Conservation (phyloP, 2,113 vertebrate genomes). For the Dermatemys mawii region DNA sequence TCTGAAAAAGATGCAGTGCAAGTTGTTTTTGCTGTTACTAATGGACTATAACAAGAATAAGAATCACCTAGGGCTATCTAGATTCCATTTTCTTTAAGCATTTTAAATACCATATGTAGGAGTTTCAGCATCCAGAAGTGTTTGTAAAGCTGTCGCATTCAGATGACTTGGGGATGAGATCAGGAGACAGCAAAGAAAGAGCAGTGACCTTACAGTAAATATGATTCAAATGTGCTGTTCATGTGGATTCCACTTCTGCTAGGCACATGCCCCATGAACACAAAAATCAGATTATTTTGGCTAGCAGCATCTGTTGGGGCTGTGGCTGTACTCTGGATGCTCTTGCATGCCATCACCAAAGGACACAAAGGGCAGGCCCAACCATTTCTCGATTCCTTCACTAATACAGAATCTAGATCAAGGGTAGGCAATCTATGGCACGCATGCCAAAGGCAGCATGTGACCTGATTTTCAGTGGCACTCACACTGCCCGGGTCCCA, state of each 20-base stretch:
- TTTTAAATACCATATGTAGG: not conserved
- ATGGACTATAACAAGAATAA: not conserved
- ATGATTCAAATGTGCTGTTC: not conserved
- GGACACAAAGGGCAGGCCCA: not conserved
- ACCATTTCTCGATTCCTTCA: not conserved
- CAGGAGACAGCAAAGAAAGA: not conserved
- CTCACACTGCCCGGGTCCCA: too few species aligned
- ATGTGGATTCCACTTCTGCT: not conserved
- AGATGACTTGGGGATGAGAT: not conserved
- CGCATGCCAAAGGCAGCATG: too few species aligned
- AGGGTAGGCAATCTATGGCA: too few species aligned
- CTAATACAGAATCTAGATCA: not conserved
- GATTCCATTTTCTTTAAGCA: not conserved
- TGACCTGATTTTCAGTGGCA: too few species aligned
- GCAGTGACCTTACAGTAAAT: not conserved
- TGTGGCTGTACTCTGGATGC: not conserved
- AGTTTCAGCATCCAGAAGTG: not conserved
- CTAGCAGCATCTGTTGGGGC: not conserved
- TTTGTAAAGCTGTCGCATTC: not conserved
- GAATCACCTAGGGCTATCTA: not conserved
- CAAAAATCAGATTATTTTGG: not conserved
- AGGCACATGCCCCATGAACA: not conserved
- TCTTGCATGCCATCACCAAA: not conserved
- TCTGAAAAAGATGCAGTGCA: constrained; percentile 71
- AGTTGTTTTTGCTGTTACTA: not conserved